A percentile compares a stretch with the other conserved stretches of the same genome.
Conservation (phyloP, 2,113 vertebrate genomes). For the Scalopus aquaticus region DNA sequence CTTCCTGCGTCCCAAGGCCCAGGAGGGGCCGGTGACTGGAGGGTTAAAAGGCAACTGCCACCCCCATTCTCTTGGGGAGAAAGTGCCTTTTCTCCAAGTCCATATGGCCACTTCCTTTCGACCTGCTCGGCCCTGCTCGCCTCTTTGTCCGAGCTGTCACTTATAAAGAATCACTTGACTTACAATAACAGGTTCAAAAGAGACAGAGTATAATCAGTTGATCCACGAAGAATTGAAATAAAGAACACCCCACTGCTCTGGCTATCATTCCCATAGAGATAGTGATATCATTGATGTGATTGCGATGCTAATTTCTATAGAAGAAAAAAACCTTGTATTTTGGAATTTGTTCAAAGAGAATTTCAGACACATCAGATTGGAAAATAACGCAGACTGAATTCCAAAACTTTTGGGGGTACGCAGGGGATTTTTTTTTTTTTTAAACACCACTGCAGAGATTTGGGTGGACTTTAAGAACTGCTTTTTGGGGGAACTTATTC, state of each 20-base stretch:
- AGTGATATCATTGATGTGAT: constrained; percentile 96
- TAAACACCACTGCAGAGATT: constrained; percentile 74
- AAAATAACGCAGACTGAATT: constrained; percentile 88
- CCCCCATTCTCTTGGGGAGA: constrained; percentile 89
- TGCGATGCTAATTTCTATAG: constrained; percentile 95
- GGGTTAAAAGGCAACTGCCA: constrained; percentile 86
- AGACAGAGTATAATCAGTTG: constrained; percentile 95
- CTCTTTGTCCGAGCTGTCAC: constrained; percentile 98
- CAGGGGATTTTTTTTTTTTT: constrained; percentile 84
- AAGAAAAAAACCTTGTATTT: constrained; percentile 87
- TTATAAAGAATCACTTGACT: constrained; percentile 99
- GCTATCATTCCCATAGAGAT: constrained; percentile 97
- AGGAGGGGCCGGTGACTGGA: constrained; percentile 77
- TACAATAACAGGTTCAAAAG: constrained; percentile 99
- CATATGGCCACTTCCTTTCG: constrained; percentile 98
- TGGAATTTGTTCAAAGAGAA: constrained; percentile 93
- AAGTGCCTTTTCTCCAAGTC: constrained; percentile 95
- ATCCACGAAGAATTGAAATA: constrained; percentile 97
- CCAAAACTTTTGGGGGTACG: constrained; percentile 88
- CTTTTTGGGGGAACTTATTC: constrained; percentile 47
- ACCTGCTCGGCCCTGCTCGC: constrained; percentile 95
- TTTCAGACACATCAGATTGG: constrained; percentile 92
- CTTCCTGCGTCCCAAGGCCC: constrained; percentile 55
- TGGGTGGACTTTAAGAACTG: constrained; percentile 62
- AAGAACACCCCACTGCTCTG: constrained; percentile 95